Conservation (phyloP, 2,113 vertebrate species). For the Eleginops maclovinus region DNA sequence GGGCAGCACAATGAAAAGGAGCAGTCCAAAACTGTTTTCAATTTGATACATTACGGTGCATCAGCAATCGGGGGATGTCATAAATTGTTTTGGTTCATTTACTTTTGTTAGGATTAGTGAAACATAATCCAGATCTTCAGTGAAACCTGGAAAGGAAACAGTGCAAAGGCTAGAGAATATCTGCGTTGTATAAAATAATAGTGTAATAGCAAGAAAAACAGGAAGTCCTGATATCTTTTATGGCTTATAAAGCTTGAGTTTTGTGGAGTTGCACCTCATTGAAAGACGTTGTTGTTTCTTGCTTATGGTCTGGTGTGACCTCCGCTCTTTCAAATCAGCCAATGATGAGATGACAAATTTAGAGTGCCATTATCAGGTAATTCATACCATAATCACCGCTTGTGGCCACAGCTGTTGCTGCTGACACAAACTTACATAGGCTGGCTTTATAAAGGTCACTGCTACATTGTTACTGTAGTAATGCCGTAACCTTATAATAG, state of each 20-base stretch:
- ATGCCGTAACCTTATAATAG: neutral
- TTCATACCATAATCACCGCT: conserved; percentile 2
- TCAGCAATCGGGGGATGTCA: conserved; percentile 64
- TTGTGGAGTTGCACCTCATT: neutral
- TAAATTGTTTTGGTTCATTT: conserved; percentile 54
- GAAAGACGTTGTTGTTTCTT: neutral
- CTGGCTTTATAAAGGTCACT: neutral
- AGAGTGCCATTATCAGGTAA: neutral
- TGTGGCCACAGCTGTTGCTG: conserved; percentile 42
- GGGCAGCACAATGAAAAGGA: conserved; percentile 40
- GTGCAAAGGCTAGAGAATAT: conserved; percentile 13
- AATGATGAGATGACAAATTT: conserved; percentile 5
- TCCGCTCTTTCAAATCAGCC: neutral
- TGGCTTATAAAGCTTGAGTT: neutral
- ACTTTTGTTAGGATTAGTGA: conserved; percentile 60
- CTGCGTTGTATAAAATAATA: neutral
- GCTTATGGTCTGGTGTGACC: neutral
- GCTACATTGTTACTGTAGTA: neutral
- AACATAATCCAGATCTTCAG: conserved; percentile 69
- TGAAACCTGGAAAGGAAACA: conserved; percentile 57
- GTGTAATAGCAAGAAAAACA: neutral
- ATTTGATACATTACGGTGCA: conserved; percentile 43
- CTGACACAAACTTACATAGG: neutral
- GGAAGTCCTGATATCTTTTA: neutral
- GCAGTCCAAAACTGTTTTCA: conserved; percentile 38